These are phyloP conservation scores for Drosophila guanche DNA, from an alignment of 1,140 invertebrate species.

Conservation along the genomic window DNA sequence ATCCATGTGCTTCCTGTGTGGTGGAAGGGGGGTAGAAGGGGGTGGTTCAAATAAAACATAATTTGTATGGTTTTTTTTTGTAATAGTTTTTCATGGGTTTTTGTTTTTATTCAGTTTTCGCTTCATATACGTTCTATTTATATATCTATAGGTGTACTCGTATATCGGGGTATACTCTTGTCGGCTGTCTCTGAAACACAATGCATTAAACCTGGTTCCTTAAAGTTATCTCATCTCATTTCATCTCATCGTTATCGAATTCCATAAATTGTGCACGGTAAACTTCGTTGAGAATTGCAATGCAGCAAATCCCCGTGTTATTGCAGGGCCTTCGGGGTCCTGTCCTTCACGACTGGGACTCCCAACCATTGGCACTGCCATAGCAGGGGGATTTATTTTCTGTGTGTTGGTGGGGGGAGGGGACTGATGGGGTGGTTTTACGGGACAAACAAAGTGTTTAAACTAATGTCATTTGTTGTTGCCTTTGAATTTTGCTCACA, in stretches of 20 bases:
- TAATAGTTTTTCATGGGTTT: slow-evolving; percentile 52
- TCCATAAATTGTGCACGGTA: slow-evolving; percentile 70
- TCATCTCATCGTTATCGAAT: slow-evolving; percentile 6
- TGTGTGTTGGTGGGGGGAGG: slow-evolving; percentile 15
- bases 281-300: slow-evolving; percentile 54
- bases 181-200: slow-evolving; percentile 49
- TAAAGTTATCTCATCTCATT: slow-evolving; percentile 41
- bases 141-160: slow-evolving; percentile 38
- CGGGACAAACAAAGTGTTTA: slow-evolving; percentile 48
- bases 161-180: slow-evolving; percentile 33
- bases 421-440: not conserved
- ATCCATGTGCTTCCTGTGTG: no score
- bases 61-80: slow-evolving; percentile 56
- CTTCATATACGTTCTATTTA: slow-evolving; percentile 54
- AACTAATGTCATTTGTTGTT: slow-evolving; percentile 49
- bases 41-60: slow-evolving; percentile 63
- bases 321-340: not conserved
- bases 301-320: slow-evolving; percentile 21
- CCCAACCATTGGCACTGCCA: not conserved
- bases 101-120: slow-evolving; percentile 52
- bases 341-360: not conserved
- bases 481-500: slow-evolving; percentile 68
- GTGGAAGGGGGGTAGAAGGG: no score
- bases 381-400: slow-evolving; percentile 33
- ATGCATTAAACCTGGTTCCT: slow-evolving; percentile 40